Conservation (phyloP, 2,113 vertebrate genomes). For the Raphicerus campestris region DNA sequence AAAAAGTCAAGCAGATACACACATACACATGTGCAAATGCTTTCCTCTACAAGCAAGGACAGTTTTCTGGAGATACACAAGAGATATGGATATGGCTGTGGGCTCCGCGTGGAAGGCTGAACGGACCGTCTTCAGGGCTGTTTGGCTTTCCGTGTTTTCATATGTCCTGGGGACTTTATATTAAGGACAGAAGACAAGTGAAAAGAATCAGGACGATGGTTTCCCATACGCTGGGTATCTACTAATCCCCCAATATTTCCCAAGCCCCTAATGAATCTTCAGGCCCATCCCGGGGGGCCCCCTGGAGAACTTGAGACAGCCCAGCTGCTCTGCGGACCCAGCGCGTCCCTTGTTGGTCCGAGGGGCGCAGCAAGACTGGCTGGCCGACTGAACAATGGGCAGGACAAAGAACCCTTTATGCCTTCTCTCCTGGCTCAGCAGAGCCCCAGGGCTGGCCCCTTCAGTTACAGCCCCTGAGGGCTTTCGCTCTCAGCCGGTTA, state of each 20-base stretch:
- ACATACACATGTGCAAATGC: accelerated
- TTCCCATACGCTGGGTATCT: neutral
- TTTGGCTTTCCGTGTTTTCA: neutral
- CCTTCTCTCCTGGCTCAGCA: neutral
- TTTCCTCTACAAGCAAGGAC: neutral
- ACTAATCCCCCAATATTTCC: neutral
- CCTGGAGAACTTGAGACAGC: neutral
- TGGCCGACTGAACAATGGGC: neutral
- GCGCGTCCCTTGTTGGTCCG: neutral
- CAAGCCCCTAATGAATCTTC: neutral
- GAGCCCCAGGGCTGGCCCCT: neutral
- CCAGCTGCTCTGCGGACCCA: neutral
- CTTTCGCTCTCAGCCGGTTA: neutral
- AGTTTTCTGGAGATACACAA: neutral
- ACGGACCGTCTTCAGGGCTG: accelerated
- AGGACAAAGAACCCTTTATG: conserved; percentile 51
- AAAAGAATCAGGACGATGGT: neutral
- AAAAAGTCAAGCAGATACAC: neutral
- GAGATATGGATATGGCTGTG: accelerated
- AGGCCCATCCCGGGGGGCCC: neutral
- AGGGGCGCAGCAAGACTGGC: neutral
- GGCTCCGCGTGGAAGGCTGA: neutral
- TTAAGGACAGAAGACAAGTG: neutral
- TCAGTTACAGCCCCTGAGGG: neutral
- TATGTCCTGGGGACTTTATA: neutral